phyloP scores from a whole-genome alignment of 2,113 vertebrate genomes.

The Crotalus viridis region DNA sequence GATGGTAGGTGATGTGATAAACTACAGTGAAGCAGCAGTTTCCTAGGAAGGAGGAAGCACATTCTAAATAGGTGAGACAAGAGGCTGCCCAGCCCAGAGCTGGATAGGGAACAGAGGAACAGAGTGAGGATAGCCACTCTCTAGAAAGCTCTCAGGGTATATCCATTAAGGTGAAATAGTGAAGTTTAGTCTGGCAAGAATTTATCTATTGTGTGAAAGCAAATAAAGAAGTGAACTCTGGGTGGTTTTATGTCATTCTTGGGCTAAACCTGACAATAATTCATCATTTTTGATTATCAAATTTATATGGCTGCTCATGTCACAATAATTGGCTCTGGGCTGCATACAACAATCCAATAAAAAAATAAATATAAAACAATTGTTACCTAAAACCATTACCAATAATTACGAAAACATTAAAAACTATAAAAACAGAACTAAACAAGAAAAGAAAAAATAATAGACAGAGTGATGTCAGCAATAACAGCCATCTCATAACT shows the following conservation, averaged over 20 bases:
- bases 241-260: not conserved
- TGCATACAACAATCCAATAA: not conserved
- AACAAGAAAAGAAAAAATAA: not conserved
- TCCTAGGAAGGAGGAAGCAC: not conserved
- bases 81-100: not conserved
- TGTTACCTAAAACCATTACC: not conserved
- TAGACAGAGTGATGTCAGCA: not conserved
- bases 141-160: not conserved
- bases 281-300: not conserved
- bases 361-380: not conserved
- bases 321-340: not conserved
- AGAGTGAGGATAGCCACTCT: not conserved
- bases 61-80: not conserved
- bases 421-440: not conserved
- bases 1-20: not conserved
- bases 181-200: not conserved
- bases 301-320: not conserved
- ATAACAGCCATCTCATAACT: not conserved
- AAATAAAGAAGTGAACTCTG: not conserved
- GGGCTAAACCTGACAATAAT: not conserved
- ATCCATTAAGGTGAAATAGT: not conserved
- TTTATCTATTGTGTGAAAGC: not conserved
- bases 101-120: not conserved
- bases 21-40: not conserved
- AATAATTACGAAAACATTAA: not conserved